Evolutionary conservation across 2,797 vertebrate genomes (phyloP).

Genomic region (Enteromius viviparus): DNA sequence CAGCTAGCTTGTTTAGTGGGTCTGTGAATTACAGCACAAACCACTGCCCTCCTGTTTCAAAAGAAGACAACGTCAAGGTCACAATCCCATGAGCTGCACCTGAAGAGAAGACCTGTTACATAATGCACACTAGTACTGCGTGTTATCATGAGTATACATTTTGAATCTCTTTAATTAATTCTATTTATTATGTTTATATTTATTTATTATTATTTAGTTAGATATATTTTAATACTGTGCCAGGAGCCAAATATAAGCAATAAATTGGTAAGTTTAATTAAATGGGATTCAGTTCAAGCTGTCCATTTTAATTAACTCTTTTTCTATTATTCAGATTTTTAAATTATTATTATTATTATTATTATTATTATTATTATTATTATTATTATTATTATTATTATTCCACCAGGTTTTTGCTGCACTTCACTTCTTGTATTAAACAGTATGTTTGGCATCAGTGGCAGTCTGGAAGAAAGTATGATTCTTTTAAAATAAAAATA

Average conservation of each 20-base stretch:
- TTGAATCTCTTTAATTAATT: background rate
- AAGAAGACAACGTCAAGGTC: constrained; percentile 39
- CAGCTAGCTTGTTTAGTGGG: constrained; percentile 33
- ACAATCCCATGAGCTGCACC: constrained; percentile 17
- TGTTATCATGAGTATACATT: background rate
- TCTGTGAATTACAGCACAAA: constrained; percentile 54
- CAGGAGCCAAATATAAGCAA: background rate
- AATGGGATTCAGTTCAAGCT: background rate
- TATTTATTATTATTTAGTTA: background rate
- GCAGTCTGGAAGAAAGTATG: background rate
- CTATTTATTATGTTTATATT: background rate
- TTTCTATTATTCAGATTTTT: background rate
- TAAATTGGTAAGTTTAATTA: background rate
- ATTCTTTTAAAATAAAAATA: background rate
- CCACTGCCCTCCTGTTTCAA: constrained; percentile 41
- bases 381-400: background rate
- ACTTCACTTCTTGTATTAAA: background rate
- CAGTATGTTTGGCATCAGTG: background rate
- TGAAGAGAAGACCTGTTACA: constrained; percentile 31
- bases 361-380: too few relatives aligned
- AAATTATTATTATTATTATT: too few relatives aligned
- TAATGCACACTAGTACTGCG: constrained; percentile 26
- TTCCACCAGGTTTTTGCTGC: background rate
- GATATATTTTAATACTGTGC: background rate
- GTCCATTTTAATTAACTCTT: background rate